These are phyloP conservation scores for Dione vanillae DNA, from an alignment of 2,888 invertebrate genomes.

Conservation along the genomic window DNA sequence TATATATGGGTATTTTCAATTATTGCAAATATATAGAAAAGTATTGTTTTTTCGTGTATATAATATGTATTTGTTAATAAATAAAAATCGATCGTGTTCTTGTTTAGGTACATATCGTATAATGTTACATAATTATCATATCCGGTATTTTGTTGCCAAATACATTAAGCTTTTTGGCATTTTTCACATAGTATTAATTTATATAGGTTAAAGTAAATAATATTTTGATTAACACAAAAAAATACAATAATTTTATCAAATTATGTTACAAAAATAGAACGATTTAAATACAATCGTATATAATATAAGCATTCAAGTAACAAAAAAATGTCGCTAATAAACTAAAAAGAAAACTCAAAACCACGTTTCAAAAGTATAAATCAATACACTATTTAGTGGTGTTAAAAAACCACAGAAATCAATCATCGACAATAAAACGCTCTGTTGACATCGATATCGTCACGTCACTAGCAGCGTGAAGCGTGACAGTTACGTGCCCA, in stretches of 20 bases:
- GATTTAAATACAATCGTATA: neutral
- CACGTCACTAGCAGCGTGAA: slow-evolving; percentile 67
- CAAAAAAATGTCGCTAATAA: neutral
- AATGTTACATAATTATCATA: neutral
- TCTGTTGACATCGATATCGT: slow-evolving; percentile 64
- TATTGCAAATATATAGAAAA: neutral
- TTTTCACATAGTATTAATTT: neutral
- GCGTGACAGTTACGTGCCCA: slow-evolving; percentile 67
- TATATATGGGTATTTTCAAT: neutral
- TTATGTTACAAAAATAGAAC: neutral
- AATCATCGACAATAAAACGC: slow-evolving; percentile 56
- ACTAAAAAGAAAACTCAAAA: slow-evolving; percentile 17
- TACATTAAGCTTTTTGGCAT: neutral
- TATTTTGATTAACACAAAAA: neutral
- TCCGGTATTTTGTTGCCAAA: neutral
- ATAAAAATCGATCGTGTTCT: neutral
- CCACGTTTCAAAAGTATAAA: slow-evolving; percentile 45
- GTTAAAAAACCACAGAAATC: slow-evolving; percentile 54
- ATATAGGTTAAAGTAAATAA: no score
- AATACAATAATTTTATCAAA: neutral
- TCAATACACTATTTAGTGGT: slow-evolving; percentile 40
- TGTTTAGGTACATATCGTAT: neutral
- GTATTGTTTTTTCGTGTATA: neutral
- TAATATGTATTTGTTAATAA: neutral
- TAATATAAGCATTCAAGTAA: neutral